Evolutionary conservation across 2,797 vertebrate species (phyloP).

Genomic region (Periparus ater): DNA sequence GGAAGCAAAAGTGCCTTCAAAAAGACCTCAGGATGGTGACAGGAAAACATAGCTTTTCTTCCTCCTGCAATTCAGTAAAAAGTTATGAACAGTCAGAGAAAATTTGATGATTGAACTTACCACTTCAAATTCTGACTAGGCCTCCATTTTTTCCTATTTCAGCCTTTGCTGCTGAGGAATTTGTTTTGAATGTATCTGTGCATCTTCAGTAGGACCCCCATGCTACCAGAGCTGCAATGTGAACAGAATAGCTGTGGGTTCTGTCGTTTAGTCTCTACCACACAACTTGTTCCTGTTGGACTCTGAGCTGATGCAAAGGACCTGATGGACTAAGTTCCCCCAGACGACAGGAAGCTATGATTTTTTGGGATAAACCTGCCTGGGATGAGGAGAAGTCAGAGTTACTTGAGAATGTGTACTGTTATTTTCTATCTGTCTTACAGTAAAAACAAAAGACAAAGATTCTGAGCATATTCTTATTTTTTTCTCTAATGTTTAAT

Average conservation of each 20-base stretch:
- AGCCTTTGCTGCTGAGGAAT: neutral
- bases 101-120: neutral
- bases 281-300: neutral
- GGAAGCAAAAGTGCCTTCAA: constrained; percentile 21
- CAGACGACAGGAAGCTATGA: neutral
- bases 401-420: neutral
- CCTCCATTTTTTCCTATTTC: neutral
- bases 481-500: neutral
- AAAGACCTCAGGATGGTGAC: neutral
- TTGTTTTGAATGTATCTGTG: neutral
- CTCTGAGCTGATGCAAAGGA: neutral
- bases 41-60: constrained; percentile 14
- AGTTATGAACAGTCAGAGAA: neutral
- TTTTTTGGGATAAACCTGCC: neutral
- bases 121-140: neutral
- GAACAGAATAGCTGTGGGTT: accelerated
- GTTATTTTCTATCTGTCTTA: neutral
- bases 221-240: accelerated
- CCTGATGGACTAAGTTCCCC: neutral
- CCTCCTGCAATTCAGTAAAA: constrained; percentile 13
- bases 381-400: neutral
- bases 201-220: accelerated
- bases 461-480: neutral
- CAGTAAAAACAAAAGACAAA: neutral
- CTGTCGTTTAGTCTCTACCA: no score